phyloP scores from a whole-genome alignment of 2,888 invertebrate species.

The Coremacera marginata region DNA sequence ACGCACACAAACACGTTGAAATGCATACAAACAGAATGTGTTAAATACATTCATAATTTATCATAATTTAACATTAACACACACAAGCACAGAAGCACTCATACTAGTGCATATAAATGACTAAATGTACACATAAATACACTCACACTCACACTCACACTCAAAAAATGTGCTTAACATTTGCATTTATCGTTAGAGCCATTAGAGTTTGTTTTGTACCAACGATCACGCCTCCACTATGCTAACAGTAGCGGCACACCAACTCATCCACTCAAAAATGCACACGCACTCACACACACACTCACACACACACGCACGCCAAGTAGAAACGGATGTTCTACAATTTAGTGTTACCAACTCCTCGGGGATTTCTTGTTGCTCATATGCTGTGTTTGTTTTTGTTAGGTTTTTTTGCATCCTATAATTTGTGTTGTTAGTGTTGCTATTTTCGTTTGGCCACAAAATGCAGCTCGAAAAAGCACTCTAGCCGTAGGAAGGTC shows the following conservation, averaged over 20 bases:
- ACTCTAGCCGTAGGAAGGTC: neutral
- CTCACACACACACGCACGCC: neutral
- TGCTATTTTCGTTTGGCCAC: too few species aligned
- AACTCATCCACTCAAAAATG: too few species aligned
- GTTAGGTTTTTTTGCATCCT: too few species aligned
- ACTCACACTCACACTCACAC: neutral
- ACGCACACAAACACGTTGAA: neutral
- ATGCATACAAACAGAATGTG: neutral
- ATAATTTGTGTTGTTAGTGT: too few species aligned
- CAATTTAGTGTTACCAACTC: slow-evolving; percentile 20
- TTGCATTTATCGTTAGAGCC: neutral
- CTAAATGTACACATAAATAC: neutral
- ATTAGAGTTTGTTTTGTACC: neutral
- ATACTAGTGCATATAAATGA: neutral
- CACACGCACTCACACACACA: neutral
- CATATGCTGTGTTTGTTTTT: neutral
- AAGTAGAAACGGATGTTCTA: slow-evolving; percentile 27
- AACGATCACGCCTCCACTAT: neutral
- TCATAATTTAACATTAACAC: neutral
- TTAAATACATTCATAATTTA: slow-evolving; percentile 3
- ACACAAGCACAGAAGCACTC: neutral
- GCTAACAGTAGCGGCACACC: neutral
- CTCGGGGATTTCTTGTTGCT: neutral
- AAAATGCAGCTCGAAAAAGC: too few species aligned
- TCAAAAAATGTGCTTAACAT: neutral